Evolutionary conservation across 2,113 vertebrate genomes (phyloP).

Genomic region (Lampris incognitus): DNA sequence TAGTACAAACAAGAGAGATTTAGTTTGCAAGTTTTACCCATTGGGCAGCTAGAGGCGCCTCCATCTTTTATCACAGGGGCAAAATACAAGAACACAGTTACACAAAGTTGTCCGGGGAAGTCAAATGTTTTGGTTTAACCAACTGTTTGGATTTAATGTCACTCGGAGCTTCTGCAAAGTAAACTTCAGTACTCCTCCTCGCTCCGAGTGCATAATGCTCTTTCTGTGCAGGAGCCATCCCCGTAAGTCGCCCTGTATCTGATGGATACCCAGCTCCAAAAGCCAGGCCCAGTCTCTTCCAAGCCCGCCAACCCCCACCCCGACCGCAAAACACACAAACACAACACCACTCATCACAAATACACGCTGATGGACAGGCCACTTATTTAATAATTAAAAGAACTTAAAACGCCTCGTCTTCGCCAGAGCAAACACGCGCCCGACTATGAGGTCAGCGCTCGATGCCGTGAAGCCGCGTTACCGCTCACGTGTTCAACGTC

Average conservation of each 20-base stretch:
- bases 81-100: conserved; percentile 10
- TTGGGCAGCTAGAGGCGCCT: conserved; percentile 29
- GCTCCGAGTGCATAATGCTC: conserved; percentile 44
- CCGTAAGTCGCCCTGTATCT: conserved; percentile 33
- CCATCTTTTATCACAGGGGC: conserved; percentile 17
- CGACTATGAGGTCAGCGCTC: conserved; percentile 88
- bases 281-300: conserved; percentile 32
- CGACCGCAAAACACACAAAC: conserved; percentile 65
- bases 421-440: conserved; percentile 89
- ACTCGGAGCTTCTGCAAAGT: conserved; percentile 47
- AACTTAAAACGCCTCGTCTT: conserved; percentile 50
- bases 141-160: conserved; percentile 43
- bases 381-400: conserved; percentile 66
- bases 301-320: neutral
- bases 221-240: conserved; percentile 58
- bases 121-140: conserved; percentile 49
- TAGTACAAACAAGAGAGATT: conserved; percentile 33
- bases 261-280: conserved; percentile 41
- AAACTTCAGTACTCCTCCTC: conserved; percentile 49
- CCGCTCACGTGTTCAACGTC: conserved; percentile 88
- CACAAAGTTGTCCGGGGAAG: conserved; percentile 30
- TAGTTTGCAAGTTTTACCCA: conserved; percentile 28
- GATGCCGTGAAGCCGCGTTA: conserved; percentile 82
- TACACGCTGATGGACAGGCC: conserved; percentile 53
- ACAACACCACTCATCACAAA: conserved; percentile 49